phyloP scores from a whole-genome alignment of 1,140 invertebrate species.

The Pogonognathellus flavescens region DNA sequence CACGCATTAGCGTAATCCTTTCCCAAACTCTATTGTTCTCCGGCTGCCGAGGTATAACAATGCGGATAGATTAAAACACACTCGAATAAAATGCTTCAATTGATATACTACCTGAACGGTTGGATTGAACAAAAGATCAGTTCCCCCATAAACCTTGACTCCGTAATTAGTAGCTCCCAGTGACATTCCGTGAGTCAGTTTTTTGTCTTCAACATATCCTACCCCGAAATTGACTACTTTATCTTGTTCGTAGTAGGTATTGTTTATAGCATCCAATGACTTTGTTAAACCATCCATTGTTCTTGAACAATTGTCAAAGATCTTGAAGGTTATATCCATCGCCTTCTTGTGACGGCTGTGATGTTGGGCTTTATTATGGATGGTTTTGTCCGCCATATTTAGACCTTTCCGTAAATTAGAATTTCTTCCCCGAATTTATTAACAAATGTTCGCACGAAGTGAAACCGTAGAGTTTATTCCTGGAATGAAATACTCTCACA shows the following conservation, averaged over 20 bases:
- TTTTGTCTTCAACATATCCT: conserved; percentile 60
- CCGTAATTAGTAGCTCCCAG: conserved; percentile 55
- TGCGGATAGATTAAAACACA: too few relatives aligned
- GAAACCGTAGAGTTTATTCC: too few relatives aligned
- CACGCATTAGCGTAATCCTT: too few relatives aligned
- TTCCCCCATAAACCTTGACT: conserved; percentile 56
- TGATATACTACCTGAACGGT: conserved; percentile 62
- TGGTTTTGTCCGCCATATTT: background rate
- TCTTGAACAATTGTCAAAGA: conserved; percentile 59
- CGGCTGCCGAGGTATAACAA: too few relatives aligned
- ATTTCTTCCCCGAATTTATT: too few relatives aligned
- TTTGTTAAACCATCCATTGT: conserved; percentile 59
- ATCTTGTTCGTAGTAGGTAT: conserved; percentile 52
- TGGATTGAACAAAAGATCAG: conserved; percentile 60
- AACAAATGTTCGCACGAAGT: too few relatives aligned
- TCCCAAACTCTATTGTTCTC: too few relatives aligned
- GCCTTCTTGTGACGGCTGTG: background rate
- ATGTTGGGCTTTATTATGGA: background rate
- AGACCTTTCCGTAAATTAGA: too few relatives aligned
- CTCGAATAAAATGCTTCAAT: too few relatives aligned
- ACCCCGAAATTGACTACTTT: conserved; percentile 56
- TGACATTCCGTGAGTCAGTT: conserved; percentile 60
- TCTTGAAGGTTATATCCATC: conserved; percentile 54
- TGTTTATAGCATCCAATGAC: conserved; percentile 42
- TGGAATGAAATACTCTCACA: too few relatives aligned